phyloP scores from a whole-genome alignment of 2,113 vertebrate species.

The Hiodon alosoides region DNA sequence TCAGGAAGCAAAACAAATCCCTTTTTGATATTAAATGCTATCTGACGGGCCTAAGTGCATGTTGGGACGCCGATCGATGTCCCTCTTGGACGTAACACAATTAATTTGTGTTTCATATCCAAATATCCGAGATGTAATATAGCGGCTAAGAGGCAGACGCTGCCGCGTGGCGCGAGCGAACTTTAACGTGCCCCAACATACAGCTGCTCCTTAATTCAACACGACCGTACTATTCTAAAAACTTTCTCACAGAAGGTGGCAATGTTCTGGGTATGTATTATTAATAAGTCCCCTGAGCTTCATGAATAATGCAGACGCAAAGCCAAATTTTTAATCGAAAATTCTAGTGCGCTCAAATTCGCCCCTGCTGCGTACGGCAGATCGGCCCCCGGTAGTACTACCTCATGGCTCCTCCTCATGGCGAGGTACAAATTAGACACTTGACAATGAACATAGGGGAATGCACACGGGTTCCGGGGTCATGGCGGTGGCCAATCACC shows the following conservation, averaged over 20 bases:
- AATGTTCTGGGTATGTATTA: conserved; percentile 37
- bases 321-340: conserved; percentile 38
- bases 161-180: conserved; percentile 15
- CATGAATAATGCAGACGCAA: conserved; percentile 40
- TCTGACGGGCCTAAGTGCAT: conserved; percentile 39
- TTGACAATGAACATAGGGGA: no score
- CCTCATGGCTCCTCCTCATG: no score
- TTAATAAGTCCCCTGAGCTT: conserved; percentile 16
- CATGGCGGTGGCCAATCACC: no score
- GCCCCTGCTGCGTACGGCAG: not conserved
- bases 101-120: conserved; percentile 35
- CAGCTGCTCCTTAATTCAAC: not conserved
- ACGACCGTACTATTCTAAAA: no score
- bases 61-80: conserved; percentile 39
- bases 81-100: conserved; percentile 34
- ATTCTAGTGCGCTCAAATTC: conserved; percentile 18
- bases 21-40: conserved; percentile 37
- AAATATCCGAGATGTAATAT: conserved; percentile 40
- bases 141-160: conserved; percentile 25
- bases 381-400: no score
- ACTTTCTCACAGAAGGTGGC: not conserved
- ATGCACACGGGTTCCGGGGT: no score
- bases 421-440: no score
- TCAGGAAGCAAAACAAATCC: conserved; percentile 22
- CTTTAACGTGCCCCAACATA: not conserved